Evolutionary conservation across 1,140 invertebrate species (phyloP), one percentile per base, ranked within the genome.

Genomic region (Xylocopa sonorina): DNA sequence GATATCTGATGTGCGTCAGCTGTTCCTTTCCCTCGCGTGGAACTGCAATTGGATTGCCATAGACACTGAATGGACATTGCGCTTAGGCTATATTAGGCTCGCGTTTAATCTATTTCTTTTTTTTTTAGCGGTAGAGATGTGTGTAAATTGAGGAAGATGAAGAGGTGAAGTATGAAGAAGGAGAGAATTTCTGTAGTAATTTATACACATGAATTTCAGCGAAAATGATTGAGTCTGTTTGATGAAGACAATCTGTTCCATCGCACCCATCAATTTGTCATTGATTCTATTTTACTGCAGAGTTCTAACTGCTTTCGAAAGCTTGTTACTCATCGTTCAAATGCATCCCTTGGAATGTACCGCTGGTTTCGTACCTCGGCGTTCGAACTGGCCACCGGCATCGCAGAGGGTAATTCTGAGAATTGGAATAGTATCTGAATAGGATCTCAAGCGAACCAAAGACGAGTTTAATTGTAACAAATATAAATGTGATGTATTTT

Each of bases 1-100:
- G 66, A 73, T 84, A 80, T 14, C 75, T 78, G 69, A 82, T 80
- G 71, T 32, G 48, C 41, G 29, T 66, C 81, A 43, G 4, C 73
- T 62, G 62, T 29, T 77, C 29, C 14, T 58, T 6, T 51, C 21
- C 51, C 73, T 62, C 27, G 5, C 80, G 32, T 63, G 73, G n/a
- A 53, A 43, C 55, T 64, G 43, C 41, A 46, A 6, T 16, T 32
- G 18, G 14, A 3, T 24, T 43, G 34, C 9, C 10, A n/a, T n/a
- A n/a, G n/a, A n/a, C n/a, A n/a, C n/a, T n/a, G n/a, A n/a, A n/a
- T n/a, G n/a, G n/a, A n/a, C n/a, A n/a, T n/a, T n/a, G n/a, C n/a
- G n/a, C n/a, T n/a, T n/a, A n/a, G n/a, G n/a, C n/a, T n/a, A n/a
- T n/a, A n/a, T n/a, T n/a, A n/a, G n/a, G n/a, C n/a, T n/a, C n/a